Evolutionary conservation across 2,888 invertebrate species (phyloP).

Genomic region (Electrophaes corylata): DNA sequence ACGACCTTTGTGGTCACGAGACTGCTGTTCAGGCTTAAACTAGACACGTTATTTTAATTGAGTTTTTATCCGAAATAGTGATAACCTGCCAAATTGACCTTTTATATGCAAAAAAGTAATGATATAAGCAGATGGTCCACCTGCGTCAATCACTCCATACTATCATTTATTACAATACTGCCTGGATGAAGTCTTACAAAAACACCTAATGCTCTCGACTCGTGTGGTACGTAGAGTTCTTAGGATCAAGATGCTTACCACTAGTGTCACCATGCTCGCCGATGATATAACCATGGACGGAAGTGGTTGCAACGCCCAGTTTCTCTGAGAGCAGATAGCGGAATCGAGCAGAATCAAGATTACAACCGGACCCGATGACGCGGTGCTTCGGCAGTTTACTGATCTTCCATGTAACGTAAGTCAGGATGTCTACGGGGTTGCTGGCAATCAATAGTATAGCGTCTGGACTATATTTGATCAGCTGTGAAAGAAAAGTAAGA

Average conservation of each 20-base stretch:
- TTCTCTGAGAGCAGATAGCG: slow-evolving; percentile 93
- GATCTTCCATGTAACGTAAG: slow-evolving; percentile 97
- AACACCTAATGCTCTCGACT: too few relatives aligned
- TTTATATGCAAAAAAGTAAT: too few relatives aligned
- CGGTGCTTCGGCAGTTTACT: slow-evolving; percentile 94
- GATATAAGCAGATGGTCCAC: too few relatives aligned
- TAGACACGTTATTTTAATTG: too few relatives aligned
- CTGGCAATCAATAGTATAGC: slow-evolving; percentile 94
- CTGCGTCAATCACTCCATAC: too few relatives aligned
- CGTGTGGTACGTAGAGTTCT: too few relatives aligned
- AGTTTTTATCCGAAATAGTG: too few relatives aligned
- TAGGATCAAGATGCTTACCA: slow-evolving; percentile 77
- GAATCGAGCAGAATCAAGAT: slow-evolving; percentile 96
- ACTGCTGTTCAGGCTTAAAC: too few relatives aligned
- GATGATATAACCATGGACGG: slow-evolving; percentile 96
- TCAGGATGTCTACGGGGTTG: slow-evolving; percentile 96
- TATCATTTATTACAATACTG: too few relatives aligned
- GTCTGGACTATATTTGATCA: slow-evolving; percentile 93
- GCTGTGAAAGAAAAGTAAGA: slow-evolving; percentile 57
- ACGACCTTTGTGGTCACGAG: too few relatives aligned
- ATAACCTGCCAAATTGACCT: too few relatives aligned
- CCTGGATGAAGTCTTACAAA: too few relatives aligned
- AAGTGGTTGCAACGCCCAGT: slow-evolving; percentile 91
- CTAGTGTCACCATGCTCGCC: slow-evolving; percentile 97
- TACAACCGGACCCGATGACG: slow-evolving; percentile 96